Percentiles rank a stretch among this genome's conserved stretches.
Evolutionary conservation across 2,113 vertebrate species (phyloP).

Genomic region (Hyperopisus bebe): DNA sequence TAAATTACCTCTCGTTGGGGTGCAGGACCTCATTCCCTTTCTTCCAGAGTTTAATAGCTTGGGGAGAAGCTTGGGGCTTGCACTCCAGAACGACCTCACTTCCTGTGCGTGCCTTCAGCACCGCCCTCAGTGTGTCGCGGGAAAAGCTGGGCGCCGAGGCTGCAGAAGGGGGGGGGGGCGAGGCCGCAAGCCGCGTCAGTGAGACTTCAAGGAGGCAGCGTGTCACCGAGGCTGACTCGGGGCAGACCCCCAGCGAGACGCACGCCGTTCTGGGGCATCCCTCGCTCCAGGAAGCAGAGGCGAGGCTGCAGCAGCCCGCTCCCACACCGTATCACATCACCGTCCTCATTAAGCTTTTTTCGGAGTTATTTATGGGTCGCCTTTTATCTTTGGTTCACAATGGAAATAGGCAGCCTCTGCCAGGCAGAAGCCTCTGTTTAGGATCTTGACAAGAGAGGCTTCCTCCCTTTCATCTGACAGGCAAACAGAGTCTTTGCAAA

Average conservation of each 20-base stretch:
- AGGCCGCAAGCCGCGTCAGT: background rate
- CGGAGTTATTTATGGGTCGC: slow-evolving; percentile 28
- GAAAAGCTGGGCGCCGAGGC: slow-evolving; percentile 88
- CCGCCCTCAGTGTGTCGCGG: slow-evolving; percentile 67
- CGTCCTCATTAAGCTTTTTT: slow-evolving; percentile 33
- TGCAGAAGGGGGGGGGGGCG: slow-evolving; percentile 41
- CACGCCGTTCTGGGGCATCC: background rate
- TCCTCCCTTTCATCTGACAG: slow-evolving; percentile 29
- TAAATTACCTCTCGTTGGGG: slow-evolving; percentile 74
- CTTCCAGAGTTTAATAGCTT: slow-evolving; percentile 80
- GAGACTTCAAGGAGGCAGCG: background rate
- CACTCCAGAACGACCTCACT: slow-evolving; percentile 83
- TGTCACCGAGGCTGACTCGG: background rate
- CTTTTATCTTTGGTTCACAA: slow-evolving; percentile 14
- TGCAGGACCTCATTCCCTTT: slow-evolving; percentile 74
- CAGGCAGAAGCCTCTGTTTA: slow-evolving; percentile 19
- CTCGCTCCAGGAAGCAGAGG: background rate
- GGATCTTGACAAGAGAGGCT: slow-evolving; percentile 39
- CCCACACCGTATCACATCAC: background rate
- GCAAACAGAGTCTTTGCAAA: slow-evolving; percentile 24
- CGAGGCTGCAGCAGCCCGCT: background rate
- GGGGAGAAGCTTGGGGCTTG: slow-evolving; percentile 82
- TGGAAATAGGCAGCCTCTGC: background rate
- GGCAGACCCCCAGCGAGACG: slow-evolving; percentile 32
- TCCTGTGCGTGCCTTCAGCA: slow-evolving; percentile 80